phyloP scores from a whole-genome alignment of 2,113 vertebrate genomes.

The Leucopsar rothschildi region DNA sequence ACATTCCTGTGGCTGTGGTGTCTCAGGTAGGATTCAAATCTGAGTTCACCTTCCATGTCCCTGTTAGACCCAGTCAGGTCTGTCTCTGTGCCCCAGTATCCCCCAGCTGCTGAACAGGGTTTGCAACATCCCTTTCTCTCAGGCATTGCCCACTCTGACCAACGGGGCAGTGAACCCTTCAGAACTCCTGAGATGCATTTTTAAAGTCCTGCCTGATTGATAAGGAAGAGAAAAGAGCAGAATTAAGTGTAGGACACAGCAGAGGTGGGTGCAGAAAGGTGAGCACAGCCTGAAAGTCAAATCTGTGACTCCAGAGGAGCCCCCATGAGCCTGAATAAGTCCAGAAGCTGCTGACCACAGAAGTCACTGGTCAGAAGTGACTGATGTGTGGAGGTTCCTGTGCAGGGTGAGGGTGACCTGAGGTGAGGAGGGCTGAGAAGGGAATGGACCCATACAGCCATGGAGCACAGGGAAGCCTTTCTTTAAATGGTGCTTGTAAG shows the following conservation, averaged over 20 bases:
- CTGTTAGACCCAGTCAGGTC: neutral
- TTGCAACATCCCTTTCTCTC: neutral
- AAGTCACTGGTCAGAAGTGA: neutral
- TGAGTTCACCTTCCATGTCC: neutral
- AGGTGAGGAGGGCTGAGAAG: neutral
- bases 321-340: neutral
- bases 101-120: neutral
- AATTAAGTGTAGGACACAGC: neutral
- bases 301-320: neutral
- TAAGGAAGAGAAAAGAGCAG: neutral
- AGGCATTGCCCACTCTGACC: neutral
- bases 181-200: neutral
- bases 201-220: neutral
- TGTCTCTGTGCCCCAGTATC: neutral
- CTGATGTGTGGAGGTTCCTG: neutral
- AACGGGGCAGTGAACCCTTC: fast-evolving
- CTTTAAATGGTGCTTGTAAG: neutral
- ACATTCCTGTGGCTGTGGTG: neutral
- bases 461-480: neutral
- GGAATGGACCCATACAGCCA: neutral
- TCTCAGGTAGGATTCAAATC: neutral
- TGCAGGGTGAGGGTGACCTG: neutral
- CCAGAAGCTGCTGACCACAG: neutral
- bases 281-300: neutral
- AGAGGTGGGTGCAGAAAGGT: neutral